Evolutionary conservation across 2,113 vertebrate species (phyloP).

Genomic region (Macrotis lagotis): DNA sequence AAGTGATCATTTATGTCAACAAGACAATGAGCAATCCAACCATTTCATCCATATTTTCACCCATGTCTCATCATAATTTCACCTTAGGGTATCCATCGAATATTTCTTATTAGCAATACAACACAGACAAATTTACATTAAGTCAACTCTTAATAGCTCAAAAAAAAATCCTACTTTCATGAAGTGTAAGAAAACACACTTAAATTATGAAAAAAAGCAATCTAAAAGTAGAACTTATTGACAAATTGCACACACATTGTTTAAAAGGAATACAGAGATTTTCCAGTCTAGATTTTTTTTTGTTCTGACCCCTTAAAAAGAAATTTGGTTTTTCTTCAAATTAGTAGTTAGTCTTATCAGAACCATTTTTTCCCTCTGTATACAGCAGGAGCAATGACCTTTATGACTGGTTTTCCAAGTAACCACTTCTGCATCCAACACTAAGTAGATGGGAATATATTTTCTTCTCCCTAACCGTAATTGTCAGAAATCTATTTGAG

Average conservation of each 20-base stretch:
- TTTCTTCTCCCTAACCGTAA: not conserved
- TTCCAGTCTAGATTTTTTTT: not conserved
- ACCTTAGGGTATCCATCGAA: not conserved
- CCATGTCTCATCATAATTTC: not conserved
- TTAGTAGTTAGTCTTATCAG: not conserved
- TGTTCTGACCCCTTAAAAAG: not conserved
- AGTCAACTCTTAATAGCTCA: not conserved
- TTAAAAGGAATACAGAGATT: not conserved
- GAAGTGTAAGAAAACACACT: not conserved
- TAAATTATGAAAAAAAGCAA: not conserved
- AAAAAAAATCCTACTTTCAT: not conserved
- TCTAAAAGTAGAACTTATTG: not conserved
- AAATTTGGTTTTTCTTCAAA: not conserved
- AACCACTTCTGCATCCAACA: not conserved
- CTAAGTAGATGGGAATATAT: not conserved
- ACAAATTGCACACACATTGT: not conserved
- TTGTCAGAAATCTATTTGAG: not conserved
- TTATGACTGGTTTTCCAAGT: not conserved
- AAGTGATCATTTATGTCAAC: not conserved
- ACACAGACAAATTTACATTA: not conserved
- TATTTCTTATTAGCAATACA: not conserved
- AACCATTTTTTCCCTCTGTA: not conserved
- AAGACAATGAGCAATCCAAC: not conserved
- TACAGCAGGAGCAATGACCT: not conserved
- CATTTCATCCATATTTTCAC: not conserved